Evolutionary conservation across 2,797 vertebrate genomes (phyloP).

Genomic region (Garrulus glandarius): DNA sequence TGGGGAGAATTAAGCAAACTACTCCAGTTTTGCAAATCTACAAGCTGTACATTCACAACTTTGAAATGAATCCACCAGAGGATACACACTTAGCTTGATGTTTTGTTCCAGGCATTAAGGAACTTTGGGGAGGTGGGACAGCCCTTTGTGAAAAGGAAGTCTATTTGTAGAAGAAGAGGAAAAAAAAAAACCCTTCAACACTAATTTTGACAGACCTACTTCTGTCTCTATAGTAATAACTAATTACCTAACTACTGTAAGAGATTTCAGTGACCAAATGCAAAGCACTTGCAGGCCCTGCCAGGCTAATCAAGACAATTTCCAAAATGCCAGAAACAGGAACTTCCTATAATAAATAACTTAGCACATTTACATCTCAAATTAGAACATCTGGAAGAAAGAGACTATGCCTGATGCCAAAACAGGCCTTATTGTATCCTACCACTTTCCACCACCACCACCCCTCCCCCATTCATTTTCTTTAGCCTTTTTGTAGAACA

Average conservation of each 20-base stretch:
- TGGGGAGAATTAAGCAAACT: conserved; percentile 26
- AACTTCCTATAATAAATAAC: conserved; percentile 72
- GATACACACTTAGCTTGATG: not conserved
- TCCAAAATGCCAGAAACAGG: conserved; percentile 59
- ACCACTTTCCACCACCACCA: not conserved
- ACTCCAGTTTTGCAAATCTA: not conserved
- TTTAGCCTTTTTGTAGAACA: conserved; percentile 43
- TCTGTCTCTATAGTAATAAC: conserved; percentile 41
- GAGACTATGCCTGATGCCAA: not conserved
- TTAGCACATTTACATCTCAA: conserved; percentile 64
- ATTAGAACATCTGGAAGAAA: conserved; percentile 70
- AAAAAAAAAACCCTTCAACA: not conserved
- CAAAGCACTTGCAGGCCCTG: conserved; percentile 35
- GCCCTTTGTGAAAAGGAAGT: not conserved
- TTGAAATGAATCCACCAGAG: not conserved
- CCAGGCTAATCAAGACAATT: conserved; percentile 64
- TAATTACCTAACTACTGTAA: conserved; percentile 35
- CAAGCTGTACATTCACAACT: not conserved
- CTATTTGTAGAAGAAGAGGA: conserved; percentile 10
- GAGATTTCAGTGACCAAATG: conserved; percentile 42
- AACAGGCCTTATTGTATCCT: conserved; percentile 36
- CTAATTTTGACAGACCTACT: conserved; percentile 42
- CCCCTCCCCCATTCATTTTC: not conserved
- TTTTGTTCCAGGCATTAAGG: not conserved
- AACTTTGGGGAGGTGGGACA: not conserved